phyloP scores from a whole-genome alignment of 1,140 invertebrate genomes.

The Zelostemma sp. region DNA sequence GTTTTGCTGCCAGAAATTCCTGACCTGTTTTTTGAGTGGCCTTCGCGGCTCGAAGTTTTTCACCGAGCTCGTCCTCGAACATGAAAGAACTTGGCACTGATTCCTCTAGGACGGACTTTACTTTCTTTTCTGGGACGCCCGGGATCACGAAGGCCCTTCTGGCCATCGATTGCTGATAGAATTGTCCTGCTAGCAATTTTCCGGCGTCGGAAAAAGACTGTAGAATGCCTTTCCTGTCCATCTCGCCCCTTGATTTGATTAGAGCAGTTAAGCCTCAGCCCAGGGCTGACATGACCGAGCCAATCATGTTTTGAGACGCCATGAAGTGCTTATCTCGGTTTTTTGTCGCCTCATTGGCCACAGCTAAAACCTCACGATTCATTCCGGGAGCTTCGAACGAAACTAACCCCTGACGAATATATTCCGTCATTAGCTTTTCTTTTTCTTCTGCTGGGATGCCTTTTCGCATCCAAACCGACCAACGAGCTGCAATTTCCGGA shows the following conservation, averaged over 20 bases:
- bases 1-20: not conserved
- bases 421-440: constrained; percentile 2
- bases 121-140: not conserved
- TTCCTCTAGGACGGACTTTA: not conserved
- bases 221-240: not conserved
- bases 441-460: constrained; percentile 11
- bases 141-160: constrained; percentile 6
- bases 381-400: constrained; percentile 16
- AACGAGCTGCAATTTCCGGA: constrained; percentile 11
- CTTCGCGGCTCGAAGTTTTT: not conserved
- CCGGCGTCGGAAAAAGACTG: not conserved
- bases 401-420: constrained; percentile 4
- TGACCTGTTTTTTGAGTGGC: not conserved
- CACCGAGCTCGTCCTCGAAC: not conserved
- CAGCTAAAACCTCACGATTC: constrained; percentile 15
- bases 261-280: constrained; percentile 2
- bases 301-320: constrained; percentile 7
- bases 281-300: constrained; percentile 17
- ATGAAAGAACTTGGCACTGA: not conserved
- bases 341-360: not conserved
- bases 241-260: constrained; percentile 6
- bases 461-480: constrained; percentile 21
- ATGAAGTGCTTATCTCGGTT: constrained; percentile 10
- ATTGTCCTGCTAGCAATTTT: not conserved
- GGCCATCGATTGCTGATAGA: not conserved